Evolutionary conservation across 2,888 invertebrate species (phyloP).

Genomic region (Cotesia congregata): DNA sequence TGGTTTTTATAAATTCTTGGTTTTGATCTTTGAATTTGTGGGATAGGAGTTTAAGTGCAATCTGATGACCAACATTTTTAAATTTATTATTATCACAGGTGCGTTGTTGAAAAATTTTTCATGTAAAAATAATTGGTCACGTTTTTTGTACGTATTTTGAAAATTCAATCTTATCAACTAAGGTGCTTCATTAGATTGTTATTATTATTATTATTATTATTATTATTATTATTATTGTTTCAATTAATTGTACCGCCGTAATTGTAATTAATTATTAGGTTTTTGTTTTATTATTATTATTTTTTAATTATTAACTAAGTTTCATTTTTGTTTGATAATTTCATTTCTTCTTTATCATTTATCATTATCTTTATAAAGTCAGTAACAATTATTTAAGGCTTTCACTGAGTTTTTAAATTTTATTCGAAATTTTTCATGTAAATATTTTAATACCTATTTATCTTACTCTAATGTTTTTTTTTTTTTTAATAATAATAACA

Average conservation of each 20-base stretch:
- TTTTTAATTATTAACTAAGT: conserved; percentile 28
- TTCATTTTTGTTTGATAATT: neutral
- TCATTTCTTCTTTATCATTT: conserved; percentile 34
- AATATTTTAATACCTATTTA: conserved; percentile 50
- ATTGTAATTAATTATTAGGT: conserved; percentile 28
- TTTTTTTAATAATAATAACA: conserved; percentile 59
- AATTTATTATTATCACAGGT: conserved; percentile 14
- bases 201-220: conserved; percentile 60
- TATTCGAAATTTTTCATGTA: conserved; percentile 45
- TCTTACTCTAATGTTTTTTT: conserved; percentile 33
- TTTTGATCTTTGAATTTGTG: conserved; percentile 41
- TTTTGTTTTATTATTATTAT: conserved; percentile 40
- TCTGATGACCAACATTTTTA: conserved; percentile 18
- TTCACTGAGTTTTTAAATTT: conserved; percentile 2
- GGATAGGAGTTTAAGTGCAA: conserved; percentile 32
- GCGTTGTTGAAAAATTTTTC: conserved; percentile 20
- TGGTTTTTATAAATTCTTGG: neutral
- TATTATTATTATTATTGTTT: conserved; percentile 50
- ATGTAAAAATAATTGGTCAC: neutral
- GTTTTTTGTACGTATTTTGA: conserved; percentile 38
- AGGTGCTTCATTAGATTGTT: conserved; percentile 67
- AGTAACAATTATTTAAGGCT: neutral
- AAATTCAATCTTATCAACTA: conserved; percentile 42
- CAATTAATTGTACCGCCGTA: conserved; percentile 36
- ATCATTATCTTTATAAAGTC: neutral